Base-by-base conservation (phyloP, 2,113 vertebrate species). In the Saccopteryx bilineata region DNA sequence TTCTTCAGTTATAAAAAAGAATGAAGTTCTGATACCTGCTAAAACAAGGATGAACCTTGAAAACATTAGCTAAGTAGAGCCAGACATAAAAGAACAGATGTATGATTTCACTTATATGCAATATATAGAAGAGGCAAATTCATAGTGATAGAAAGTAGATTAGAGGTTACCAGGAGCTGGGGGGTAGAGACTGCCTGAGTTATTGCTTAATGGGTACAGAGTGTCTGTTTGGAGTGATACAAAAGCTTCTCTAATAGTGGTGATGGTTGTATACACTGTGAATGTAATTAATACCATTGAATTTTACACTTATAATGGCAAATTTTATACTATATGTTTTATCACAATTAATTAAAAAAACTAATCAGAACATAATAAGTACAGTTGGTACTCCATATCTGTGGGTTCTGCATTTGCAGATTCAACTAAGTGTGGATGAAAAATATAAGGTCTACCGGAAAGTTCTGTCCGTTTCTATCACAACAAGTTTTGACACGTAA, bases 261-360 rank as follows among this genome's bases (percentile, higher is more conserved):
- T 79, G 46, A 93, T 54, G n/a, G 58, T 52, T 71, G 13, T 10
- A 88, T 7, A 89, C 52, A 95, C 0, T 96, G 69, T 91, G 21
- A 90, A 79, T 88, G 33, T 72, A 86, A 89, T 81, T 95, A 85
- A 71, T 76, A 28, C 15, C 46, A 76, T 8, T 78, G 60, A 75
- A 74, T 50, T 95, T 46, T 65, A 82, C 4, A 78, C 13, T 90
- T 95, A 87, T 81, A n/a, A 80, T 52, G 79, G 66, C n/a, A 86
- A 65, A 87, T 96, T 93, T 94, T 89, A 90, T 79, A 26, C 54
- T 83, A 95, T 2, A 52, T 78, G 75, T 93, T 26, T 94, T 74
- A 91, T 21, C 18, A 86, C 9, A 74, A 46, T 58, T 91, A 85
- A 69, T 61, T 33, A 60, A 80, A 92, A 96, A 88, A 69, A 33